Evolutionary conservation across 2,113 vertebrate genomes (phyloP), one percentile per base, ranked within the genome.

Genomic region (Petrocephalus microphthalmus): DNA sequence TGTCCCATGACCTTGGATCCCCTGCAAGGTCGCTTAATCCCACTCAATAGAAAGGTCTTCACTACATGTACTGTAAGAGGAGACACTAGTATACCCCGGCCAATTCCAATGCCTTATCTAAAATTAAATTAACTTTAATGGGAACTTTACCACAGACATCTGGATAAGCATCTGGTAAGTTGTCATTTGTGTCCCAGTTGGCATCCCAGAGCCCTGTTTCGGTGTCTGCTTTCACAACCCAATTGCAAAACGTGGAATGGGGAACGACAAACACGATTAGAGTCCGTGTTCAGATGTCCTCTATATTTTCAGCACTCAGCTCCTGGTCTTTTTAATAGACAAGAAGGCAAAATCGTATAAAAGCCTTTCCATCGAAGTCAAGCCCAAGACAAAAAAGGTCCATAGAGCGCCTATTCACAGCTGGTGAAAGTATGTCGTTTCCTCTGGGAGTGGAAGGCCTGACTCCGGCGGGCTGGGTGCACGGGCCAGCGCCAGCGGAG

Each of bases 291-390:
- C 22, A 83, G 56, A 64, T 5, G 45, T 45, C 33, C n/a, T 3
- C 54, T 7, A 45, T 25, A 57, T 89, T 89, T 89, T 78, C 64
- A 89, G 67, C 74, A 87, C 85, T 87, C 53, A 64, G 42, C 49
- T 54, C 64, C 29, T 29, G 45, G 7, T 20, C 67, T 54, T 57
- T 57, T 19, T 45, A 47, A 67, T 78, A 82, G 88, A 29, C 20
- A 42, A 71, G 52, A 42, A 87, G 53, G 54, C 19, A 33, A 71
- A 47, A 52, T 87, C 37, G 37, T 71, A 60, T 85, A 53, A n/a
- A 84, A 67, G n/a, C 25, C 60, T 67, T 7, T 49, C 2, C 47
- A 49, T 67, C 13, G n/a, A 67, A 67, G n/a, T 67, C 60, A 67
- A 29, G 25, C 60, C 2, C 60, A 64, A 64, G n/a, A n/a, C 60